Evolutionary conservation across 2,797 vertebrate genomes (phyloP).

Genomic region (Corythornis leucogaster): DNA sequence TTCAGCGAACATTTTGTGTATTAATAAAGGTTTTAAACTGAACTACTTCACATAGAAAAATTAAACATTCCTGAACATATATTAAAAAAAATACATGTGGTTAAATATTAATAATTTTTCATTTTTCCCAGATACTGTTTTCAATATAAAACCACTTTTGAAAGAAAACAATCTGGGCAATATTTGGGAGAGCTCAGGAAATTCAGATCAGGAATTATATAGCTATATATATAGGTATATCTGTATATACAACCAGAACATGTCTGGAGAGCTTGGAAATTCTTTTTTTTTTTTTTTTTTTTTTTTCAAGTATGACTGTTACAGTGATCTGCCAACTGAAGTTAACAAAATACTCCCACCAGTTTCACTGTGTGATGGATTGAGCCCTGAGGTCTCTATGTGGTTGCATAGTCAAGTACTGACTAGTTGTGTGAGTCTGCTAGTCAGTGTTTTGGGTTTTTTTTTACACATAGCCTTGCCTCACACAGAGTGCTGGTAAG

Average conservation of each 20-base stretch:
- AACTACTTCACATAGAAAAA: neutral
- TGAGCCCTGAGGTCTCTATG: neutral
- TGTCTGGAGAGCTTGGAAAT: neutral
- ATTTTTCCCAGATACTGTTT: neutral
- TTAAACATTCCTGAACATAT: neutral
- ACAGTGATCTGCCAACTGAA: neutral
- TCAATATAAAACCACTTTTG: neutral
- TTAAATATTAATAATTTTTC: neutral
- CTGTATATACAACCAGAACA: neutral
- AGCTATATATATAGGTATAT: neutral
- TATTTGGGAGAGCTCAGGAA: neutral
- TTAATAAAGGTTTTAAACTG: neutral
- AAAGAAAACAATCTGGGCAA: neutral
- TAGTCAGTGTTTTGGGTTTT: neutral
- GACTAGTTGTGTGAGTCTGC: neutral
- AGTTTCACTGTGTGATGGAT: conserved; percentile 23
- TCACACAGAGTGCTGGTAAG: conserved; percentile 42
- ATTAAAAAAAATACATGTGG: neutral
- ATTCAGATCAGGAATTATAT: neutral
- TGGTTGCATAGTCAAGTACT: neutral
- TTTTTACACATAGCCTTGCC: conserved; percentile 16
- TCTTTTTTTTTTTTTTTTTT: neutral
- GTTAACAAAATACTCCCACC: conserved; percentile 31
- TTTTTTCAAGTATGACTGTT: neutral
- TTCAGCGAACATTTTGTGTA: neutral